These are phyloP conservation scores for Ctenochaetus hawaiiensis DNA, from an alignment of 2,797 vertebrate genomes.

Conservation along the genomic window DNA sequence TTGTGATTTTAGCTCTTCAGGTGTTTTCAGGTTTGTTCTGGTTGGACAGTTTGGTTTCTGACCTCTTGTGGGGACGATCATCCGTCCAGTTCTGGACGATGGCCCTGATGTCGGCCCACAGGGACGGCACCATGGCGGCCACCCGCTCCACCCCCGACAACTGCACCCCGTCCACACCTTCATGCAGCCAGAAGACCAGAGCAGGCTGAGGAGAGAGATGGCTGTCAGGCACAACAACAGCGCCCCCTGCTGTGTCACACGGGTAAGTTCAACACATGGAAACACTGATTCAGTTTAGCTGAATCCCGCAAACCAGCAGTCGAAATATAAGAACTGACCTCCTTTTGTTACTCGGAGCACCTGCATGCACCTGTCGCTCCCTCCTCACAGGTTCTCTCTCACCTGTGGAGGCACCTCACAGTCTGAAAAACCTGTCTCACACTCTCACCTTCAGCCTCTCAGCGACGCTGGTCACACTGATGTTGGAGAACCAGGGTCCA, in stretches of 20 bases:
- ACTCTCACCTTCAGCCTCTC: conserved; percentile 80
- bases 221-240: too few species aligned
- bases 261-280: too few species aligned
- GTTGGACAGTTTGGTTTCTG: conserved; percentile 2
- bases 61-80: conserved; percentile 65
- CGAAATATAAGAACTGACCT: not conserved
- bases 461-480: conserved; percentile 61
- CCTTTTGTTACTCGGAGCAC: not conserved
- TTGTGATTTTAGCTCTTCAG: too few species aligned
- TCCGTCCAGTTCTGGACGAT: conserved; percentile 79
- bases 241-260: too few species aligned
- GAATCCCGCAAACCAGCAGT: too few species aligned
- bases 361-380: not conserved
- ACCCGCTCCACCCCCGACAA: conserved; percentile 82
- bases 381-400: not conserved
- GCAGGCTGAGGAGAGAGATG: conserved; percentile 78
- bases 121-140: conserved; percentile 40
- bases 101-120: conserved; percentile 75
- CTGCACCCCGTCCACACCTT: conserved; percentile 88
- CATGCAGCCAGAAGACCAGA: conserved; percentile 86
- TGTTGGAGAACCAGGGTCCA: conserved; percentile 84
- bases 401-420: too few species aligned
- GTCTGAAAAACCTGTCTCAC: too few species aligned
- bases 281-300: too few species aligned
- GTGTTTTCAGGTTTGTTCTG: too few species aligned